phyloP scores from a whole-genome alignment of 2,113 vertebrate genomes.

The Xerus inauris region DNA sequence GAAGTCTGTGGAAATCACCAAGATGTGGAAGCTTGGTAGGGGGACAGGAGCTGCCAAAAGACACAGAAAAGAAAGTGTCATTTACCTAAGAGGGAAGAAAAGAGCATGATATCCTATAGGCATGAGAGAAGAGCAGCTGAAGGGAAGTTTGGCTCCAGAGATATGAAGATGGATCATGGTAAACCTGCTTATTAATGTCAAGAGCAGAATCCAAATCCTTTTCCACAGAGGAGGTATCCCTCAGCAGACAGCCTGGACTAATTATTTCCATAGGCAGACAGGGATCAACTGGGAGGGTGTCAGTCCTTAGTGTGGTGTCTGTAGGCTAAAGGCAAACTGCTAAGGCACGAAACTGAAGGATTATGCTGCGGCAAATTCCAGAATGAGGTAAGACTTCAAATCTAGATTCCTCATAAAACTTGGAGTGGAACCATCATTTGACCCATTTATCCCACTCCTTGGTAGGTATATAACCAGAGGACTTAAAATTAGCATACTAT shows the following conservation, averaged over 20 bases:
- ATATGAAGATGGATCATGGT: background rate
- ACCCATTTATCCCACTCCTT: no score
- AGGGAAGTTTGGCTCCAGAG: background rate
- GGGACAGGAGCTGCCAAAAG: background rate
- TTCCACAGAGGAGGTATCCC: background rate
- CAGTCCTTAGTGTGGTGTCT: background rate
- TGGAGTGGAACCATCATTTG: background rate
- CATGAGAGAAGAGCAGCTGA: background rate
- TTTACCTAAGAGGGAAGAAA: background rate
- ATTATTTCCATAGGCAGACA: no score
- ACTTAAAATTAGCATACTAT: no score
- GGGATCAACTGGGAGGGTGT: background rate
- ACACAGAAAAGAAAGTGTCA: background rate
- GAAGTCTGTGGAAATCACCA: background rate
- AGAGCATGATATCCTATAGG: background rate
- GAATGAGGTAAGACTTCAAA: background rate
- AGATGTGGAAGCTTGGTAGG: background rate
- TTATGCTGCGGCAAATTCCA: background rate
- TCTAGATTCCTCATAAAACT: background rate
- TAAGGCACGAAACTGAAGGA: background rate
- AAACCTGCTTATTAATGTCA: background rate
- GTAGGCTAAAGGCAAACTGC: background rate
- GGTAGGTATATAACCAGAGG: no score
- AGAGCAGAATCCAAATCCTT: background rate
- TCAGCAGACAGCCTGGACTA: background rate